Evolutionary conservation across 2,797 vertebrate genomes (phyloP).

Genomic region (Rhynchotus rufescens): DNA sequence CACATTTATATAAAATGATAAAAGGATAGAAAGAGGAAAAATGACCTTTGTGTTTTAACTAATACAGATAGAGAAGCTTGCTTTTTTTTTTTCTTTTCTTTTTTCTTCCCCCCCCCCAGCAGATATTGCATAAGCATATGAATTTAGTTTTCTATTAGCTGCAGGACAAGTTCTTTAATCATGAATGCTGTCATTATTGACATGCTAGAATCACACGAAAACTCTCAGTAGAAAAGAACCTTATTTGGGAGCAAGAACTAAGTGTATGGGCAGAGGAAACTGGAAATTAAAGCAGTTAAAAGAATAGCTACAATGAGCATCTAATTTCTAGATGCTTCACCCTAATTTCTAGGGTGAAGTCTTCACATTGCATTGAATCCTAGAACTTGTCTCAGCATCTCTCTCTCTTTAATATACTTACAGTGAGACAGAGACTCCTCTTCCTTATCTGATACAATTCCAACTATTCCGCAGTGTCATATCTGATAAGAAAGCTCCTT

Average conservation of each 20-base stretch:
- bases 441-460: neutral
- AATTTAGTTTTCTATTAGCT: constrained; percentile 14
- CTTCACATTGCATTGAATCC: neutral
- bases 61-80: neutral
- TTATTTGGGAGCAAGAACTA: no score
- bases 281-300: neutral
- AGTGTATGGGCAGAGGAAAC: neutral
- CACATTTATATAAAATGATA: neutral
- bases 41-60: neutral
- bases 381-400: neutral
- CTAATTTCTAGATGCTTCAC: neutral
- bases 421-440: neutral
- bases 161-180: neutral
- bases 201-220: neutral
- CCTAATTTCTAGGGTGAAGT: no score
- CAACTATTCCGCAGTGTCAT: neutral
- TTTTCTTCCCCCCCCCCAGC: neutral
- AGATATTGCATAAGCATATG: neutral
- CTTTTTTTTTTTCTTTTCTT: neutral
- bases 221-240: neutral
- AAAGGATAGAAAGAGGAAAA: neutral
- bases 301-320: neutral
- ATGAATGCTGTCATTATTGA: neutral
- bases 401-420: neutral
- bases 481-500: neutral